phyloP scores from a whole-genome alignment of 92 coral and sea anemone genomes.

The Palythoa caribaeorum region DNA sequence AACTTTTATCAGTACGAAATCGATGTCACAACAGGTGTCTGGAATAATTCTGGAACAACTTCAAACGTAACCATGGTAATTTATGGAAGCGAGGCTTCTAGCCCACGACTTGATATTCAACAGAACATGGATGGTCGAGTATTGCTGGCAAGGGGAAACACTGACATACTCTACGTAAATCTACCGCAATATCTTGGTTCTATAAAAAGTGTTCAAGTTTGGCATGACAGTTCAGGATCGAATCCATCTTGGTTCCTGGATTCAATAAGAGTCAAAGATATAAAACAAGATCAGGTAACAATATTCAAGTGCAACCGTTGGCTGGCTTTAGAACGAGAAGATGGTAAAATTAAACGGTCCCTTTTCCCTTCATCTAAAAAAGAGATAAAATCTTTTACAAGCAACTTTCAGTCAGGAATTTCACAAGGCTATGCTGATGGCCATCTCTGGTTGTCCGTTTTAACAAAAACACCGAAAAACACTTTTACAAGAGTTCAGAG shows the following conservation, averaged over 20 bases:
- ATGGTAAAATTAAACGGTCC: conserved; percentile 31
- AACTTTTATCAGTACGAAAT: conserved; percentile 44
- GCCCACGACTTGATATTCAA: conserved; percentile 28
- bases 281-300: conserved; percentile 15
- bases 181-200: conserved; percentile 43
- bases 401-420: conserved; percentile 35
- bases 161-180: conserved; percentile 48
- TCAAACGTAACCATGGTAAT: conserved; percentile 52
- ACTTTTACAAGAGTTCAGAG: conserved; percentile 64
- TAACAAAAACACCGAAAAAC: conserved; percentile 51
- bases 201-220: conserved; percentile 29
- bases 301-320: conserved; percentile 47
- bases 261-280: conserved; percentile 40
- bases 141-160: conserved; percentile 38
- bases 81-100: conserved; percentile 34
- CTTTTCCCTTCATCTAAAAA: conserved; percentile 46
- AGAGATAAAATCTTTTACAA: conserved; percentile 29
- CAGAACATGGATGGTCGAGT: conserved; percentile 17
- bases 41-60: conserved; percentile 51
- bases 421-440: conserved; percentile 51
- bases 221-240: conserved; percentile 55
- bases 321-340: conserved; percentile 58
- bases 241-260: conserved; percentile 56
- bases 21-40: conserved; percentile 45
- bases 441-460: conserved; percentile 63